Evolutionary conservation across 2,888 invertebrate genomes (phyloP).

Genomic region (Orthosia incerta): DNA sequence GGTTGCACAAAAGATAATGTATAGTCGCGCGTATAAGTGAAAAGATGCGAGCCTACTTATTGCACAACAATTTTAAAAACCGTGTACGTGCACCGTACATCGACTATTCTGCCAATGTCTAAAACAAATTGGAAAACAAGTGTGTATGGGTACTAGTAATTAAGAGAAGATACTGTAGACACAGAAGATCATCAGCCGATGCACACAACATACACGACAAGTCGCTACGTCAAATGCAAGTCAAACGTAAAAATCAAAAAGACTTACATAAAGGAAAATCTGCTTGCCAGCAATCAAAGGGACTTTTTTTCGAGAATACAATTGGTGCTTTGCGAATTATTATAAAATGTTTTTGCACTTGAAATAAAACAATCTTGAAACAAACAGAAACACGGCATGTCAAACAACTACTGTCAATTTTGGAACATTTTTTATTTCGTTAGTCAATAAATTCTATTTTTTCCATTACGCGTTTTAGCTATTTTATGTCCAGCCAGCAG

Average conservation of each 20-base stretch:
- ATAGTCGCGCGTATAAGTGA: too few species aligned
- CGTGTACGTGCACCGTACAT: too few species aligned
- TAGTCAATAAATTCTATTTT: constrained; percentile 34
- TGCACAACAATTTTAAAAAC: too few species aligned
- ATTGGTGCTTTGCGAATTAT: constrained; percentile 27
- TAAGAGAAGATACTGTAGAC: too few species aligned
- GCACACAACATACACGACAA: not conserved
- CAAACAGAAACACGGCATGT: constrained; percentile 73
- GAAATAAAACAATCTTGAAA: constrained; percentile 71
- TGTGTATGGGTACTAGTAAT: too few species aligned
- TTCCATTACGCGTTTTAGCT: not conserved
- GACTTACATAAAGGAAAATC: constrained; percentile 47
- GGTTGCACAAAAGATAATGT: too few species aligned
- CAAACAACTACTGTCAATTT: constrained; percentile 81
- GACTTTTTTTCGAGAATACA: constrained; percentile 7
- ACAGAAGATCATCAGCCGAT: not conserved
- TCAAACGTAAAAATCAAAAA: constrained; percentile 25
- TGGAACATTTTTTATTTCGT: constrained; percentile 72
- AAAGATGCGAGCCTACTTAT: too few species aligned
- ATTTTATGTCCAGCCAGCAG: constrained; percentile 30
- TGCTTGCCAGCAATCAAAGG: constrained; percentile 1
- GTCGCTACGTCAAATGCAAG: constrained; percentile 37
- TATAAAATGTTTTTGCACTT: constrained; percentile 53
- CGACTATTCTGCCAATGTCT: too few species aligned
- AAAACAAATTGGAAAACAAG: too few species aligned